phyloP scores from a whole-genome alignment of 2,113 vertebrate species.

The Bos indicus region DNA sequence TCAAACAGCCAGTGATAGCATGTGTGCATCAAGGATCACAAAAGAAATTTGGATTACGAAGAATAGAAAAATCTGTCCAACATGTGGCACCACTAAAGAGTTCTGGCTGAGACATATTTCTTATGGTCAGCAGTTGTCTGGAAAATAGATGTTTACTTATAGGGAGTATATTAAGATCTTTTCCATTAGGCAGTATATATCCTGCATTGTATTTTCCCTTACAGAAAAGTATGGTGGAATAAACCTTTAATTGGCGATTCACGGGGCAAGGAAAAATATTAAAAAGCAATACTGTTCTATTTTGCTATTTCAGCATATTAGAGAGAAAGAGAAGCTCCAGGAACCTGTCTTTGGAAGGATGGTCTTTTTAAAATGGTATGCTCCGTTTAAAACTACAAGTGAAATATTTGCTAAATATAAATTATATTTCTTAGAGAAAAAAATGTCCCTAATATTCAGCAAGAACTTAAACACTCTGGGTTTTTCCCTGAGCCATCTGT shows the following conservation, averaged over 20 bases:
- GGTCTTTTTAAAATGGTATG: slow-evolving; percentile 6
- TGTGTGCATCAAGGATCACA: slow-evolving; percentile 59
- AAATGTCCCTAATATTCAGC: neutral
- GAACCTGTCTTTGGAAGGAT: slow-evolving; percentile 3
- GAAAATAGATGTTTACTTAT: slow-evolving; percentile 77
- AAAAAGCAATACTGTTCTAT: neutral
- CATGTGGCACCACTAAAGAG: slow-evolving; percentile 70
- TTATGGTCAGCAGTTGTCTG: slow-evolving; percentile 75
- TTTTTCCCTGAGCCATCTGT: neutral
- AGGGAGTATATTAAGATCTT: slow-evolving; percentile 77
- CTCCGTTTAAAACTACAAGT: slow-evolving; percentile 29
- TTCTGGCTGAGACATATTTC: slow-evolving; percentile 71
- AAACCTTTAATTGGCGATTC: slow-evolving; percentile 39
- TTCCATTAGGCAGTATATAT: slow-evolving; percentile 74
- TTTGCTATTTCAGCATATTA: neutral
- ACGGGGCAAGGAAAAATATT: neutral
- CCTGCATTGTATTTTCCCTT: neutral
- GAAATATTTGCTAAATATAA: slow-evolving; percentile 39
- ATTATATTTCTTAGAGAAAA: slow-evolving; percentile 6
- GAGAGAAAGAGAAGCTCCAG: neutral
- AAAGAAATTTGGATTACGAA: slow-evolving; percentile 72
- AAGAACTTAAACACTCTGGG: neutral
- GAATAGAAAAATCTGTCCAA: slow-evolving; percentile 74
- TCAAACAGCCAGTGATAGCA: slow-evolving; percentile 17
- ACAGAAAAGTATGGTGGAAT: neutral